Evolutionary conservation across 1,140 invertebrate species (phyloP), one percentile per base, ranked within the genome.

Genomic region (Melipona quadrifasciata): DNA sequence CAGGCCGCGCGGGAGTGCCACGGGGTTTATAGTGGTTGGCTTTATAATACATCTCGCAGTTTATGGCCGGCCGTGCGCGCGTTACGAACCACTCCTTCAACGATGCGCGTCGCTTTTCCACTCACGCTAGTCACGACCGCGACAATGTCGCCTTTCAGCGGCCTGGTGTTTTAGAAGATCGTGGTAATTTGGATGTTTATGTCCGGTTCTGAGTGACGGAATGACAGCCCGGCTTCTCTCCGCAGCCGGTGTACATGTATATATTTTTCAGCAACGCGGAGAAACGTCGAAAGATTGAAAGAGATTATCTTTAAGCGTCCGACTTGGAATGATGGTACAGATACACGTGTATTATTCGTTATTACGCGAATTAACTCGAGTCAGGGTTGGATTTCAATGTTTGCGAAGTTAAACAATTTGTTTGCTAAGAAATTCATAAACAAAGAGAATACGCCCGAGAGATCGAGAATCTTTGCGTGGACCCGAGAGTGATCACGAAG

Each of bases 11-110:
- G 79, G 90, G 83, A 92, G 90, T 91, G 88, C 73, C 89, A 87
- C 90, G 91, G 76, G 6, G 88, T 92, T 92, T 92, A 92, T 91
- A 92, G 89, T 92, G 86, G 87, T 90, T 85, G 84, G 90, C 78
- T 92, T 92, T 92, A 91, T 92, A 90, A 90, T 90, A 92, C 87
- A 82, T 91, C 86, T 75, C 78, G 81, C 71, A 84, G 75, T 92
- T 92, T 92, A 92, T 85, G 90, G 87, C 80, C 85, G 71, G 64
- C 70, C 85, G 72, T 79, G 77, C 75, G 80, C 84, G 79, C 80
- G 47, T 82, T 76, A 55, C 87, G 34, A 79, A 65, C 80, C 55
- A 70, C 64, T 86, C 55, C 80, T 74, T 83, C 80, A 64, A 71
- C 57, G 75, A 57, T 19, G 65, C 80, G 55, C 65, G 65, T n/a